Evolutionary conservation across 2,113 vertebrate genomes (phyloP), one percentile per base, ranked within the genome.

Genomic region (Nothobranchius furzeri): DNA sequence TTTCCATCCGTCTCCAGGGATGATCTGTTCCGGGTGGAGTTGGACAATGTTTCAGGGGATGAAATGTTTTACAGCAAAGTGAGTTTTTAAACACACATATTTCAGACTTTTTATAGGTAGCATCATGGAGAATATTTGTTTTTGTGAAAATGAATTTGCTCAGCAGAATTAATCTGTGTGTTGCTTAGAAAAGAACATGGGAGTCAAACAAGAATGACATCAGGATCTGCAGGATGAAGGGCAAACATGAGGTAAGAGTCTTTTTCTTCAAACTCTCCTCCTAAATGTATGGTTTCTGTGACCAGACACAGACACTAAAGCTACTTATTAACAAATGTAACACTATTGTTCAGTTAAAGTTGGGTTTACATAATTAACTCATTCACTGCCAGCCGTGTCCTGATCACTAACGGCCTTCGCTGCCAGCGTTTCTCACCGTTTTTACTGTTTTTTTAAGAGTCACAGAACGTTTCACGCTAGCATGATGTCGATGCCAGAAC

Each of bases 11-110:
- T 69, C 35, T 81, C 8, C 88, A 98, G 97, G 88, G 96, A 99
- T 91, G 94, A 95, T 62, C 89, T 99, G 67, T 99, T 95, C 87
- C 93, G 95, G 0, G 92, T 99, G 76, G 95, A 96, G 83, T 76
- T 99, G 93, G 96, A 99, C 77, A 93, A 93, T 9, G 79, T 90
- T 13, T 83, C 88, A 0, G 89, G 92, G 20, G 83, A 92, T 0
- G 96, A 98, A 90, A 90, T 97, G 94, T 95, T 94, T 59, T 98
- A 98, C 91, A 96, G 95, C 77, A 93, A 94, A 93, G 97, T 98
- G 60, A 93, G 94, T 48, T 48, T 47, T 40, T 35, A 17, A 25
- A 60, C 20, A 46, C 48, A 36, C 6, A 25, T 35, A 51, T 43
- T 60, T 68, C 51, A 42, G 58, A 35, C 61, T 64, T 67, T 69